Base-by-base conservation (phyloP, 2,797 vertebrate species). In the Labeo calbasu region DNA sequence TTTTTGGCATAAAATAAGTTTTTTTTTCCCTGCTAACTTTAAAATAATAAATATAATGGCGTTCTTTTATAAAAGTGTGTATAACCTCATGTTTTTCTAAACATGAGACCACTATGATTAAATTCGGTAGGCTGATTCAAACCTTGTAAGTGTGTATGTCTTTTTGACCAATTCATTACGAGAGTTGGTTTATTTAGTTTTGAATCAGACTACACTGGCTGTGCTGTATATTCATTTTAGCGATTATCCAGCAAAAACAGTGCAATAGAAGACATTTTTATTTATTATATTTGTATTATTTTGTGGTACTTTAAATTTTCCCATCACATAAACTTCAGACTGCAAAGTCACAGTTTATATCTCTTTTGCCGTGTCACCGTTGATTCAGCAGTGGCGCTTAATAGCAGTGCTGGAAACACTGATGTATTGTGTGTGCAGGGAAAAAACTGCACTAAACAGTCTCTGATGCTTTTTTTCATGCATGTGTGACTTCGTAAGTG, bases 381-480 rank as follows among this genome's bases (percentile, higher is more conserved):
- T 1, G 17, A 10, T 71, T 50, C 48, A 36, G 46, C 43, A 63
- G 21, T 4, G 12, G 14, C 1, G 43, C 8, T 65, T 14, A 65
- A 32, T 32, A 32, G 7, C 25, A 19, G 3, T 40, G 8, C 2
- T 5, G 15, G 48, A 32, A 65, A 71, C 51, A 71, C 10, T 46
- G 79, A 17, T 25, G 21, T 55, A 13, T 59, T 71, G 23, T 46
- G 79, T 71, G 53, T 25, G 21, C 75, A 77, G 32, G 19, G 51
- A 17, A 53, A 53, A 73, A 61, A 63, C 5, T 15, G 4, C 69
- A 61, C 21, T 25, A 15, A 81, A 71, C 11, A 40, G 23, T n/a
- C 72, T 66, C 14, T 43, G 15, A 36, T 73, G 4, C 55, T 66
- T 77, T 53, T 76, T 50, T 59, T 32, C n/a, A 51, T 81, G 48